Evolutionary conservation across 2,797 vertebrate genomes (phyloP).

Genomic region (Sebastes glaucus): DNA sequence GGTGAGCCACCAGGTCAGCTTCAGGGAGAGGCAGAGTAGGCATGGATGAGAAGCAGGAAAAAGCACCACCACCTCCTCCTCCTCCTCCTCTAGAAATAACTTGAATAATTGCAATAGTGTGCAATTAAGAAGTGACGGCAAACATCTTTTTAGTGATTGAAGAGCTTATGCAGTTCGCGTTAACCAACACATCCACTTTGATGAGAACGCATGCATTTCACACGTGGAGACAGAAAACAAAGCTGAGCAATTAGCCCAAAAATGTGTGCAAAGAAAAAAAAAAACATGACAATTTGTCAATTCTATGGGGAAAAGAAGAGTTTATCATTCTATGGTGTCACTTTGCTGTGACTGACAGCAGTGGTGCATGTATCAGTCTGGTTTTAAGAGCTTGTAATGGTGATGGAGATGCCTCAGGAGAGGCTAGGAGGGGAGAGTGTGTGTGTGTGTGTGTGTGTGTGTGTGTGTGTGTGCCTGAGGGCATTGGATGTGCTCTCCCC

Average conservation of each 20-base stretch:
- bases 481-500: slow-evolving; percentile 25
- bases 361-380: not conserved
- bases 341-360: slow-evolving; percentile 30
- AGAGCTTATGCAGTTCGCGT: slow-evolving; percentile 15
- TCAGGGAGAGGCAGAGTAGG: slow-evolving; percentile 36
- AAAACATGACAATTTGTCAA: not conserved
- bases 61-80: not conserved
- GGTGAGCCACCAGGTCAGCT: slow-evolving; percentile 73
- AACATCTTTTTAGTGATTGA: slow-evolving; percentile 36
- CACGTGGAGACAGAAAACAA: slow-evolving; percentile 39
- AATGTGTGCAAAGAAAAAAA: slow-evolving; percentile 36
- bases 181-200: slow-evolving; percentile 23
- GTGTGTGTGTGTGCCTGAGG: not conserved
- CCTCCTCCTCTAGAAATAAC: slow-evolving; percentile 29
- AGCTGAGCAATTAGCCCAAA: slow-evolving; percentile 48
- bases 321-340: not conserved
- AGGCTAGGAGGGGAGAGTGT: slow-evolving; percentile 8
- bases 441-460: slow-evolving; percentile 2
- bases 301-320: not conserved
- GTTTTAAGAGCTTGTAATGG: slow-evolving; percentile 42
- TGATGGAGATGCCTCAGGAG: slow-evolving; percentile 46
- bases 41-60: not conserved
- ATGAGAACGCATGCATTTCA: slow-evolving; percentile 16
- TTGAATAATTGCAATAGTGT: slow-evolving; percentile 34
- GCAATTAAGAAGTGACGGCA: slow-evolving; percentile 50